Base-by-base conservation (phyloP, 2,113 vertebrate genomes). In the Cinclus cinclus region DNA sequence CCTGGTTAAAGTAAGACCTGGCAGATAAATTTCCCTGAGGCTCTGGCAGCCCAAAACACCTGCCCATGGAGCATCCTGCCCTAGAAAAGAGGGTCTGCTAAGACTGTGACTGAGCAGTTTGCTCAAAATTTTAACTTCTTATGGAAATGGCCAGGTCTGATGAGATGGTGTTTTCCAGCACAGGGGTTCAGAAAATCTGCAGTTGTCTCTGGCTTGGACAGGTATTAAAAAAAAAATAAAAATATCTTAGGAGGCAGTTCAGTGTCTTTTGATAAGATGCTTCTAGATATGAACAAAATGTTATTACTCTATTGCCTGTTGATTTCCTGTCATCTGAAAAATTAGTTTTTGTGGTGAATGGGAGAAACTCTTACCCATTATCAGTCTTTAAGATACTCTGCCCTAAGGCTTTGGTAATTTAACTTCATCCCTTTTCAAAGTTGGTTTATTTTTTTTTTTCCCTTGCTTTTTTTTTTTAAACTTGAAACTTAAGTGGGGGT, bases 361-460 rank as follows among this genome's bases (percentile, higher is more conserved):
- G 85, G 56, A 95, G 89, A 92, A 92, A 95, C 81, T 82, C 41
- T 89, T 92, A 7, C n/a, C 67, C 7, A 17, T 76, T 87, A 92
- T 83, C 89, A 87, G 77, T 83, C 89, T 93, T 93, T 78, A 94
- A 92, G 70, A 79, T 80, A 85, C 77, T 85, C 41, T 94, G 78
- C 93, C 95, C 84, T 67, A 65, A 91, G 90, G 94, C 90, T 87
- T 90, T 73, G n/a, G 82, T 80, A 94, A 92, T 89, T 91, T 95
- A 84, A 89, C 89, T 94, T 94, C 52, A 92, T 79, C 58, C 60
- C 13, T 46, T 95, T 95, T 95, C 63, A 95, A 95, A 92, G 88
- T 64, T 60, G 4, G 37, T 59, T 15, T 37, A 37, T 37, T 33
- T 28, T 49, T 23, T 28, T 19, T 47, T 15, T 1, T 5, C 11